phyloP scores from a whole-genome alignment of 2,888 invertebrate genomes.

The Chironomus riparius region DNA sequence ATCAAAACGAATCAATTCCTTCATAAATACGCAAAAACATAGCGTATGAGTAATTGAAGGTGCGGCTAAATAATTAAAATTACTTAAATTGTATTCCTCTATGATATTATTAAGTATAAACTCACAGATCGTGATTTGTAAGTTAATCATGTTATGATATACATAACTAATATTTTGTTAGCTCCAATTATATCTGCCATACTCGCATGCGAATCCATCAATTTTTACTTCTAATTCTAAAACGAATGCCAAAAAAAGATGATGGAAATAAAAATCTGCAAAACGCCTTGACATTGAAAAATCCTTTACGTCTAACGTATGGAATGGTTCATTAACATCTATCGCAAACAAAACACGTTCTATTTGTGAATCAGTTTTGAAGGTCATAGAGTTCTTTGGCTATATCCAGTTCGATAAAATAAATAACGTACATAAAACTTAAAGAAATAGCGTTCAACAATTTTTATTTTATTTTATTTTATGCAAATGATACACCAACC shows the following conservation, averaged over 20 bases:
- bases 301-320: constrained; percentile 16
- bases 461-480: neutral
- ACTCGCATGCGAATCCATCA: too few relatives aligned
- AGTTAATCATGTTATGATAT: neutral
- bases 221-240: neutral
- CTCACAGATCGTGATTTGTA: neutral
- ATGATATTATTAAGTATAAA: neutral
- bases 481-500: constrained; percentile 4
- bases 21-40: too few relatives aligned
- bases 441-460: neutral
- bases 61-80: neutral
- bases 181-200: too few relatives aligned
- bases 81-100: neutral
- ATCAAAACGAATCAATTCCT: too few relatives aligned
- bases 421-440: neutral
- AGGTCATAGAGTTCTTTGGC: constrained; percentile 20
- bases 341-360: constrained; percentile 17
- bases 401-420: constrained; percentile 7
- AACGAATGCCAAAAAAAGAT: neutral
- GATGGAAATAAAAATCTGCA: neutral
- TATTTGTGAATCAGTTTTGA: constrained; percentile 19
- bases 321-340: constrained; percentile 20
- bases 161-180: too few relatives aligned
- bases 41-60: neutral
- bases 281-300: constrained; percentile 14